A percentile compares a stretch with the other conserved stretches of the same genome.
Evolutionary conservation across 2,797 vertebrate genomes (phyloP).

Genomic region (Microhierax caerulescens): DNA sequence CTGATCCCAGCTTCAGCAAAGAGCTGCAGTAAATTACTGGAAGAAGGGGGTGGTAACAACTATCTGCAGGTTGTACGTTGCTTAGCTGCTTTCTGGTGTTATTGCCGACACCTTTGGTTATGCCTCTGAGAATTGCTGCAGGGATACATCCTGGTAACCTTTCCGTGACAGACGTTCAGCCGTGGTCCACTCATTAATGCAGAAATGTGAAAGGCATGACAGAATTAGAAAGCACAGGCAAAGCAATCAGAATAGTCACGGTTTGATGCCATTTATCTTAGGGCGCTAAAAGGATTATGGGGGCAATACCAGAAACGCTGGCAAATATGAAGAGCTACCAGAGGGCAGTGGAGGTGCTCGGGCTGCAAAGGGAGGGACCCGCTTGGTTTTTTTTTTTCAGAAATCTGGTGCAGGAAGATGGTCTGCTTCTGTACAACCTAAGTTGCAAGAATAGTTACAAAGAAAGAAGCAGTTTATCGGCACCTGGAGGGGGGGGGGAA

Average conservation of each 20-base stretch:
- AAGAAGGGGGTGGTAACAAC: rapidly evolving
- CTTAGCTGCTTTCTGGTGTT: background rate
- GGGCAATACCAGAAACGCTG: rapidly evolving
- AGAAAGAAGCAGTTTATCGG: background rate
- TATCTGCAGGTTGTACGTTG: rapidly evolving
- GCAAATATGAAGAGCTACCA: background rate
- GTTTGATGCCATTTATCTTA: background rate
- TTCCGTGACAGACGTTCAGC: background rate
- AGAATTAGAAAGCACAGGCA: background rate
- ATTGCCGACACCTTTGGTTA: background rate
- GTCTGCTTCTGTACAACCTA: rapidly evolving
- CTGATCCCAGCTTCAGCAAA: background rate
- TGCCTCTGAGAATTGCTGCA: background rate
- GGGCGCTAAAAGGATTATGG: background rate
- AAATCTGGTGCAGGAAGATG: background rate
- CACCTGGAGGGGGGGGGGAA: background rate
- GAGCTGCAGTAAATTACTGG: background rate
- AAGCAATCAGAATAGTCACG: background rate
- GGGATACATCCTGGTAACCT: background rate
- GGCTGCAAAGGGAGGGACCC: background rate
- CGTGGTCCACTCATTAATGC: rapidly evolving
- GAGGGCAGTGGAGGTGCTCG: background rate
- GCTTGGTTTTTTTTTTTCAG: background rate
- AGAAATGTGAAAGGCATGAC: background rate
- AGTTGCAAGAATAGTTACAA: background rate